These are phyloP conservation scores for Hycleus phaleratus DNA, from an alignment of 1,140 invertebrate genomes.

Conservation along the genomic window DNA sequence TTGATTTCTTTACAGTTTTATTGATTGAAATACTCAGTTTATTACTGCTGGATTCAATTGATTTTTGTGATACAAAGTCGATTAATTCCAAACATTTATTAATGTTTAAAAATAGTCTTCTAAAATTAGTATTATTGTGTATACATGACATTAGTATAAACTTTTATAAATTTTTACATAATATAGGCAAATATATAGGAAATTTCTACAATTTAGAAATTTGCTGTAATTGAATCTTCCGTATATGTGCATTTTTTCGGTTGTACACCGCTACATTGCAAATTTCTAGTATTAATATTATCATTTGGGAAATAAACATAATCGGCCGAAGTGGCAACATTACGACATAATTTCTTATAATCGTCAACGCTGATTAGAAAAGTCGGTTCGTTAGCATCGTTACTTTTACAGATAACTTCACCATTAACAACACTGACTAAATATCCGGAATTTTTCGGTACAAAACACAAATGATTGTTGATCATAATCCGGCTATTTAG, in stretches of 20 bases:
- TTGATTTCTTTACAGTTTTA: too few species aligned
- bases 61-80: not conserved
- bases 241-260: not conserved
- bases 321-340: not conserved
- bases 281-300: too few species aligned
- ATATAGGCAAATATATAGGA: too few species aligned
- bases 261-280: too few species aligned
- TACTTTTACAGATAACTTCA: not conserved
- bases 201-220: too few species aligned
- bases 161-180: not conserved
- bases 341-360: conserved; percentile 4
- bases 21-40: too few species aligned
- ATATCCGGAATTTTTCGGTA: not conserved
- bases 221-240: not conserved
- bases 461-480: conserved; percentile 8
- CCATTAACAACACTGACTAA: conserved; percentile 1
- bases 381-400: not conserved
- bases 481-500: not conserved
- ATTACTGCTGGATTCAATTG: not conserved
- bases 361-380: conserved; percentile 4
- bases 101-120: not conserved
- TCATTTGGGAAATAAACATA: conserved; percentile 7
- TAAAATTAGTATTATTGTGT: not conserved
- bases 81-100: not conserved
- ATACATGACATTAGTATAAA: not conserved